Conservation (phyloP, 2,797 vertebrate genomes). For the Microctenopoma steveboyesi region DNA sequence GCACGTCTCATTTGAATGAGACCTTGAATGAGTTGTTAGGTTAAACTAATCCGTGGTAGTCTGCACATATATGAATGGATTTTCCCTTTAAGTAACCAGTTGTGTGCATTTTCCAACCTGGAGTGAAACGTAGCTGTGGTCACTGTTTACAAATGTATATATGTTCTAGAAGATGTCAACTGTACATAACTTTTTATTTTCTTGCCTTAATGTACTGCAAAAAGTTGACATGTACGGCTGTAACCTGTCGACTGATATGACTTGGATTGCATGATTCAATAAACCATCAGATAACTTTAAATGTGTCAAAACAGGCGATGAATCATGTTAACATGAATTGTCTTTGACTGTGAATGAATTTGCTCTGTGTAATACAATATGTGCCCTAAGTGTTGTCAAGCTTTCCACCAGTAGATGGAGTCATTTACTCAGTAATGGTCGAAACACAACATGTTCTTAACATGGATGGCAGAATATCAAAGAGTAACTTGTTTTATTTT, state of each 20-base stretch:
- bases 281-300: conserved; percentile 66
- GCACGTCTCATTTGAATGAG: conserved; percentile 4
- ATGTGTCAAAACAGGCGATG: conserved; percentile 6
- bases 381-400: neutral
- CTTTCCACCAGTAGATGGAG: conserved; percentile 67
- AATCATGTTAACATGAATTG: neutral
- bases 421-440: conserved; percentile 48
- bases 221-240: conserved; percentile 73
- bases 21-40: neutral
- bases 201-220: conserved; percentile 79
- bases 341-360: neutral
- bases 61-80: conserved; percentile 24
- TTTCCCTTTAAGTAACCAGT: conserved; percentile 61
- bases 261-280: conserved; percentile 82
- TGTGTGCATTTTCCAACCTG: conserved; percentile 49
- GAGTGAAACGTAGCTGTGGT: conserved; percentile 60
- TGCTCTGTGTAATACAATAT: neutral
- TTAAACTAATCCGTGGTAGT: conserved; percentile 1
- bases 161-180: conserved; percentile 68
- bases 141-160: conserved; percentile 66
- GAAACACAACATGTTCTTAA: neutral
- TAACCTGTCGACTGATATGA: conserved; percentile 74
- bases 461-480: neutral
- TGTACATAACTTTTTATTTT: conserved; percentile 71
- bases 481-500: neutral